Percentiles rank a stretch among this genome's conserved stretches.
Conservation (phyloP, 2,797 vertebrate species). For the Mionectes olivaceus region DNA sequence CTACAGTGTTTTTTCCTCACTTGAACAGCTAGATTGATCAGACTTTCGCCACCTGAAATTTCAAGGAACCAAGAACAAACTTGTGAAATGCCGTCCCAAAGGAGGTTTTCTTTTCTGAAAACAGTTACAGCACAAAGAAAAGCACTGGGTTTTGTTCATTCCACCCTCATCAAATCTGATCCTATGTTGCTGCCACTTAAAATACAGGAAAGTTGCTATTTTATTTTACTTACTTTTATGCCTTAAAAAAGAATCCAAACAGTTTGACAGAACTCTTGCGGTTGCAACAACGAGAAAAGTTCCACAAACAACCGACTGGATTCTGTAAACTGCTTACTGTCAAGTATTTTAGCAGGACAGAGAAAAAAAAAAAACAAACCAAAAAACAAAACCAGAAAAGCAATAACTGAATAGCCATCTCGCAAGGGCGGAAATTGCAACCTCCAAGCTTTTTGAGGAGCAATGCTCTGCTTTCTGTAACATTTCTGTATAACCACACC, state of each 20-base stretch:
- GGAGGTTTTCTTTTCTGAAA: neutral
- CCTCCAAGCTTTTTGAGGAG: neutral
- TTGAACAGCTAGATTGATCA: rapidly evolving
- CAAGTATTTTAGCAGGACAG: neutral
- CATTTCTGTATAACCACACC: neutral
- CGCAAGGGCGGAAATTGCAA: neutral
- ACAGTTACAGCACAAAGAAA: neutral
- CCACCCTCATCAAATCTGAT: neutral
- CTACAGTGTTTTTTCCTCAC: neutral
- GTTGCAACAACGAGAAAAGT: neutral
- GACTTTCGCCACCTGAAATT: neutral
- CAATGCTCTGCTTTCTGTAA: neutral
- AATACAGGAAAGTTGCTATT: neutral
- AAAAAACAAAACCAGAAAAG: no score
- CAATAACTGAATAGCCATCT: neutral
- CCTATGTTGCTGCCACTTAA: neutral
- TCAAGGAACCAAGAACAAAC: neutral
- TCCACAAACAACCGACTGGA: neutral
- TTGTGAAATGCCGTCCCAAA: neutral
- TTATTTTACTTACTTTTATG: neutral
- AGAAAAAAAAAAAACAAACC: neutral
- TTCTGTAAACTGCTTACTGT: neutral
- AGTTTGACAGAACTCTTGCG: neutral
- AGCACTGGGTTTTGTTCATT: neutral
- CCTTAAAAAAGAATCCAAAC: neutral